A percentile compares a stretch with the other conserved stretches of the same genome.
Conservation (phyloP, 2,113 vertebrate genomes). For the Gallinago jamesoni region DNA sequence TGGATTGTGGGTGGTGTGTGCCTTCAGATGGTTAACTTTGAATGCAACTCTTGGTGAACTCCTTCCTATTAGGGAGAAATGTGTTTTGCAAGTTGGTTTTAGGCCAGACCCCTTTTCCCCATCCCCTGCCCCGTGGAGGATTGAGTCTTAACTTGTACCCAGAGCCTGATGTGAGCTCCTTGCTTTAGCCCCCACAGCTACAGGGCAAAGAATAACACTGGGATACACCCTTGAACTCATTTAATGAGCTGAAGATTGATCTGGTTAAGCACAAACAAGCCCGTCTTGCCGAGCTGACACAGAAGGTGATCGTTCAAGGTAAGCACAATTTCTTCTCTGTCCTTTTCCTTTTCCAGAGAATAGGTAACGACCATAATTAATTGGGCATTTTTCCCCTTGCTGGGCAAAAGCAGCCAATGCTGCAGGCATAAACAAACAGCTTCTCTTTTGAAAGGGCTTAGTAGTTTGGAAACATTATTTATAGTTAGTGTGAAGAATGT, state of each 20-base stretch:
- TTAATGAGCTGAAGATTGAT: neutral
- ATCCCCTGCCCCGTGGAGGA: neutral
- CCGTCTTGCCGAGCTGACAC: neutral
- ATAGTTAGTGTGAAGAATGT: neutral
- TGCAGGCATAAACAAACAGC: slow-evolving; percentile 23
- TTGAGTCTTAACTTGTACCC: neutral
- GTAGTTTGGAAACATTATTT: neutral
- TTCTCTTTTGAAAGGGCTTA: neutral
- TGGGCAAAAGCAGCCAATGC: neutral
- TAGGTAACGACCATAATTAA: neutral
- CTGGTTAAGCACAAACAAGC: neutral
- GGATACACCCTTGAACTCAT: neutral
- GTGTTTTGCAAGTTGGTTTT: neutral
- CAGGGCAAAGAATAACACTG: neutral
- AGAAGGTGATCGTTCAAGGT: neutral
- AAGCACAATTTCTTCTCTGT: neutral
- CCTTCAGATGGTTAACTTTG: neutral
- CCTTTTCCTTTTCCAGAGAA: neutral
- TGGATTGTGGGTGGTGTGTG: neutral
- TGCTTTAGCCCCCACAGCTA: neutral
- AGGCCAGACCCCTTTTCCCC: neutral
- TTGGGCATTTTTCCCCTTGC: neutral
- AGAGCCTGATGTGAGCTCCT: neutral
- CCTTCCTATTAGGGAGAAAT: neutral
- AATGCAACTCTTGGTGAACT: neutral